Conservation (phyloP, 2,113 vertebrate genomes). For the Sorex fumeus region DNA sequence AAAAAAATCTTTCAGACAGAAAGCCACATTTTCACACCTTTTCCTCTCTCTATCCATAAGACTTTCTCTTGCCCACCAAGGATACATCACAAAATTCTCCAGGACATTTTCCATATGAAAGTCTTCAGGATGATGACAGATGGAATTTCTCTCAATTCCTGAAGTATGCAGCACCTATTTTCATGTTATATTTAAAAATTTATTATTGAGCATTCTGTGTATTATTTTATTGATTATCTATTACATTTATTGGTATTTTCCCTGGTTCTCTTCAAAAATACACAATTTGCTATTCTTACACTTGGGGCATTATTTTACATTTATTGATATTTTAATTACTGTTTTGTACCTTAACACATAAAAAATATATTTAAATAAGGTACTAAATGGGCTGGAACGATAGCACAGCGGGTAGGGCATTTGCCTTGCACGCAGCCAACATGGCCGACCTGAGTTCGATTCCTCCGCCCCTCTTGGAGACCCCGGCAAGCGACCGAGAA, state of each 20-base stretch:
- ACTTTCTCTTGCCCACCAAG: not conserved
- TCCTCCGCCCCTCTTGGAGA: no score
- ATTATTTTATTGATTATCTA: slow-evolving; percentile 37
- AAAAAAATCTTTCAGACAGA: slow-evolving; percentile 32
- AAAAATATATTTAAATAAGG: not conserved
- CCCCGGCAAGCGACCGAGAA: no score
- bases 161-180: not conserved
- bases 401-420: no score
- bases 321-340: slow-evolving; percentile 28
- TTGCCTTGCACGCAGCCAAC: no score
- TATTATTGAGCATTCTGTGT: not conserved
- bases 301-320: not conserved
- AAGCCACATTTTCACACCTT: not conserved
- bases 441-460: no score
- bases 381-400: no score
- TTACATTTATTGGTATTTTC: slow-evolving; percentile 15
- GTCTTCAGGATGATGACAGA: not conserved
- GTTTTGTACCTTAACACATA: slow-evolving; percentile 6
- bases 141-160: not conserved
- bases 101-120: not conserved
- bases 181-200: slow-evolving; percentile 2
- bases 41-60: not conserved
- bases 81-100: not conserved
- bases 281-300: not conserved
- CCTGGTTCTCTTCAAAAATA: slow-evolving; percentile 11